These are phyloP conservation scores for Dynastes tityus DNA, from an alignment of 2,888 invertebrate genomes.

Conservation along the genomic window DNA sequence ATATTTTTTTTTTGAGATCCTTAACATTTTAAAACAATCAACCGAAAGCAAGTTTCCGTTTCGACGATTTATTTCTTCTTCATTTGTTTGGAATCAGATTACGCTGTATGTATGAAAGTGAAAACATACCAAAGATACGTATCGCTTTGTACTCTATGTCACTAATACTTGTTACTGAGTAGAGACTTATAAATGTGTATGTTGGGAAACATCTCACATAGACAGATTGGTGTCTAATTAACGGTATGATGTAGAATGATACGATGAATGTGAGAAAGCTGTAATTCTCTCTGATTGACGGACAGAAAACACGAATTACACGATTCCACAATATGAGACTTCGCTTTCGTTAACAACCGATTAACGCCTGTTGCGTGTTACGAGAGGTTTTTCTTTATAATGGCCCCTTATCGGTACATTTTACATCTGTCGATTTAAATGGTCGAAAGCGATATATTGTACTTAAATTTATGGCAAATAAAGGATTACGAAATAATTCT, in stretches of 20 bases:
- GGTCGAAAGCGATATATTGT: background rate
- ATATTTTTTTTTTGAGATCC: too few relatives aligned
- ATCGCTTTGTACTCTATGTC: background rate
- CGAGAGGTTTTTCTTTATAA: background rate
- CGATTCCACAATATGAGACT: conserved; percentile 14
- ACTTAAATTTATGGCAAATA: background rate
- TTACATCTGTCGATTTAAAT: conserved; percentile 9
- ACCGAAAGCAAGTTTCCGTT: background rate
- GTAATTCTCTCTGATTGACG: conserved; percentile 29
- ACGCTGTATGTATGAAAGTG: background rate
- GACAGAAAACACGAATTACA: conserved; percentile 24
- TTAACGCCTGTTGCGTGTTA: conserved; percentile 28
- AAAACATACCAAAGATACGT: background rate
- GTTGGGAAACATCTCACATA: conserved; percentile 4
- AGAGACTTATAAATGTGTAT: background rate
- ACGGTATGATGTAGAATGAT: conserved; percentile 9
- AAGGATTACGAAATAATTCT: conserved; percentile 13
- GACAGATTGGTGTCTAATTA: conserved; percentile 20
- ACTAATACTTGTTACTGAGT: conserved; percentile 9
- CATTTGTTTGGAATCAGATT: background rate
- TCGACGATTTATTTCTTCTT: background rate
- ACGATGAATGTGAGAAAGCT: background rate
- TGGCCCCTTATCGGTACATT: background rate
- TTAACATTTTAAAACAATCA: too few relatives aligned
- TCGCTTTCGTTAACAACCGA: conserved; percentile 19